Evolutionary conservation across 2,797 vertebrate species (phyloP).

Genomic region (Nasua narica): DNA sequence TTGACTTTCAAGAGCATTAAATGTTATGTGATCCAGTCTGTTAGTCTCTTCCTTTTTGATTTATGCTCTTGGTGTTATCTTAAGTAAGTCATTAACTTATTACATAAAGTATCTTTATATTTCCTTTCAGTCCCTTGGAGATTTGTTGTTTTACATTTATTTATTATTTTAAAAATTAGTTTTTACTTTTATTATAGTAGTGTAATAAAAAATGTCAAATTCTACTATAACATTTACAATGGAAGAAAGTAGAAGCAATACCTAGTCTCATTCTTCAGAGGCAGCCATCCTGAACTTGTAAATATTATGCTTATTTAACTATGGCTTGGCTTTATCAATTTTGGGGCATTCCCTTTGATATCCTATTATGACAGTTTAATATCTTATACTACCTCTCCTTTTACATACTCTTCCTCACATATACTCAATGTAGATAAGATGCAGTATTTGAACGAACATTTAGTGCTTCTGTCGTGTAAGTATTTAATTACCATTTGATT

Average conservation of each 20-base stretch:
- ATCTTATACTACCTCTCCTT: not conserved
- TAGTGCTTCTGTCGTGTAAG: not conserved
- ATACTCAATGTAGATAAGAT: not conserved
- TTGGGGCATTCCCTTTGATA: not conserved
- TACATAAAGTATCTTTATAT: not conserved
- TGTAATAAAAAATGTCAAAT: not conserved
- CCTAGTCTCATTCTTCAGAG: not conserved
- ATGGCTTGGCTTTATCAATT: not conserved
- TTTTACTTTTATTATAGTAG: constrained; percentile 13
- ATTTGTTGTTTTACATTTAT: constrained; percentile 28
- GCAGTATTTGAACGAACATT: not conserved
- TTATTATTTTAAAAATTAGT: not conserved
- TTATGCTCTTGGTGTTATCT: not conserved
- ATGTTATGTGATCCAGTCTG: not conserved
- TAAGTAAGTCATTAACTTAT: not conserved
- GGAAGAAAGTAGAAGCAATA: not conserved
- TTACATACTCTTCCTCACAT: not conserved
- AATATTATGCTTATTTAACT: not conserved
- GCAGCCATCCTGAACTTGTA: not conserved
- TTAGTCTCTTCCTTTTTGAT: not conserved
- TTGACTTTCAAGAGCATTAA: not conserved
- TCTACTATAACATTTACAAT: not conserved
- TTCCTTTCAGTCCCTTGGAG: not conserved
- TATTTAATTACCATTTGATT: not conserved
- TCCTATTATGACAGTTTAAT: not conserved